Base-by-base conservation (phyloP, 1,140 invertebrate species). In the Orius insidiosus region DNA sequence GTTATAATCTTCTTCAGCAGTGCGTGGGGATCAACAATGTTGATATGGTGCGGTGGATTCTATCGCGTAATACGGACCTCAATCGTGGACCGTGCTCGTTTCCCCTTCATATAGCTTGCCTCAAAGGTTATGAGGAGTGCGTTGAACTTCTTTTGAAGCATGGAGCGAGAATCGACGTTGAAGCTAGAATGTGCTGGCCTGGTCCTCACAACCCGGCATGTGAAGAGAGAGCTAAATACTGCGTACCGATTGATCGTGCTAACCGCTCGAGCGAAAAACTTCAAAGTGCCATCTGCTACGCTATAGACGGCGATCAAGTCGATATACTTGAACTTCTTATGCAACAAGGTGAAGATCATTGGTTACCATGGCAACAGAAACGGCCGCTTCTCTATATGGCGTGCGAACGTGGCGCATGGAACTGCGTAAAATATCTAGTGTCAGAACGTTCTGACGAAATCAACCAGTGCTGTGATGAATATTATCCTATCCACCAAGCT, bases 401-500 rank as follows among this genome's bases (percentile, higher is more conserved):
- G 0, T 78, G 75, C 54, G 75, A 78, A 55, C 59, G 74, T 32
- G 76, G 74, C 14, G 76, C 78, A 18, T 80, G 76, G 75, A 68
- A 71, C 46, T 80, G 76, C 60, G 75, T 76, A 0, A 72, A 76
- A 54, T 76, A 72, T 60, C 59, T 80, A 24, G 70, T 70, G 11
- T 62, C 68, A 9, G 74, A 75, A 40, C 63, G 77, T 33, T 71
- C 71, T 18, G 76, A 80, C 52, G 77, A 81, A 60, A 76, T 81
- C 9, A 78, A 81, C 58, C 68, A 76, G 38, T 72, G 78, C 40
- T 79, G 76, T 61, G 78, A 81, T 56, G 78, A 81, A 63, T 80
- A 78, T 58, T 80, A 76, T 62, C 78, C 78, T 5, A 77, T 81
- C 43, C 78, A 80, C 58, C 76, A 80, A 55, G 77, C 76, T 2